Base-by-base conservation (phyloP, 2,113 vertebrate genomes). In the Saccopteryx leptura region DNA sequence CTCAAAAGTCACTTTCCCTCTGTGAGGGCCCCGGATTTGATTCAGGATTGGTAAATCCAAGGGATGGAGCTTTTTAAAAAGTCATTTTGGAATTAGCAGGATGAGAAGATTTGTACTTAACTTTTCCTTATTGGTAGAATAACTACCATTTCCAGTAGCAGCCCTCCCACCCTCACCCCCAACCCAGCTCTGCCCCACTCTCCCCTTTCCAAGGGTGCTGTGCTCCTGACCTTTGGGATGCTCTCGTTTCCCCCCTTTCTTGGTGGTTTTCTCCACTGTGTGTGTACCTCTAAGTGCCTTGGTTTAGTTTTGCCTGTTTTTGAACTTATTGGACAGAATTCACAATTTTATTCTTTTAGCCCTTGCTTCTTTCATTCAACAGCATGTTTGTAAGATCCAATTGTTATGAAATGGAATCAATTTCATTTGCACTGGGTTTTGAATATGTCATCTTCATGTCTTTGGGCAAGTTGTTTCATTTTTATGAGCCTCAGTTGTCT, bases 401-500 rank as follows among this genome's bases (percentile, higher is more conserved):
- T 52, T 21, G 13, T 28, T 54, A 31, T 2, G 50, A 24, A 61
- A 63, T 65, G 26, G 58, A 54, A 28, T n/a, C 12, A 23, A 23
- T 33, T 75, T 65, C 39, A 15, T 23, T 85, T 39, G 61, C 60
- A 7, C 50, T 10, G 6, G 48, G 14, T 66, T 93, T 76, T 31
- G 46, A 33, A 13, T n/a, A 7, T 28, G 4, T 71, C 15, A 1
- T 65, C 26, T 86, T 28, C 19, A 21, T 23, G 66, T 58, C 54
- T 11, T 90, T n/a, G 61, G 28, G 10, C 14, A 69, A 83, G 65
- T 75, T 24, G 17, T 24, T 9, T 56, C n/a, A 58, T 2, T 61
- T 80, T 78, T 74, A 75, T 15, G 21, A 79, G 23, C 61, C 18
- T 96, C 60, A 2, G 88, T 33, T 56, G 72, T 61, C 71, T 91